Evolutionary conservation across 2,888 invertebrate species (phyloP), one percentile per base, ranked within the genome.

Genomic region (Octonoba sinensis): DNA sequence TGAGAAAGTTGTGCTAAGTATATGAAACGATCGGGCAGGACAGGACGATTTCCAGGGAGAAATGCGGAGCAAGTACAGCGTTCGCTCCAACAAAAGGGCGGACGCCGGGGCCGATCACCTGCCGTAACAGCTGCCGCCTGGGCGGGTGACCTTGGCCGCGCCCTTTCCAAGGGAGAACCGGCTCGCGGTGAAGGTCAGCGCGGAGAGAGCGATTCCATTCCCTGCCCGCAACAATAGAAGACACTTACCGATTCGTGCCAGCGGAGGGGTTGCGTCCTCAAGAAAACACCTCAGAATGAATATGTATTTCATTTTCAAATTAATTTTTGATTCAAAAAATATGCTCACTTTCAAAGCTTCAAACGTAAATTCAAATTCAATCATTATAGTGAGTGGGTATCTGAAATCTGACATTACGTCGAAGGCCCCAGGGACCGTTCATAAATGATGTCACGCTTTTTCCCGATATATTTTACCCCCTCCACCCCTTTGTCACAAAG

Each of bases 61-160:
- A n/a, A n/a, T n/a, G n/a, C n/a, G n/a, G n/a, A n/a, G n/a, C n/a
- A n/a, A n/a, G n/a, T n/a, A 18, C 54, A 6, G 54, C 6, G 16
- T 8, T 16, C 11, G 54, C 16, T 6, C 20, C 20, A 12, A 51
- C 51, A 51, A 18, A 56, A 15, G 12, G 22, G 18, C 13, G 36
- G 12, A n/a, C 20, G 18, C 4, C 24, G 44, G 49, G 72, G 67
- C 3, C 60, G 79, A 60, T 79, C 79, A 79, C 79, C 79, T 79
- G 78, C 66, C n/a, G 27, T 16, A 59, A 44, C 62, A 71, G 72
- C 66, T 56, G 71, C 66, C 36, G 27, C 60, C 49, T 36, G 66
- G 22, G 54, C 16, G 44, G 60, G 36, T 73, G 73, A 79, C 79
- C 79, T 79, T 79, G 79, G 79, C 79, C 79, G 79, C 79, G 72